Evolutionary conservation across 2,888 invertebrate species (phyloP).

Genomic region (Beris morrisii): DNA sequence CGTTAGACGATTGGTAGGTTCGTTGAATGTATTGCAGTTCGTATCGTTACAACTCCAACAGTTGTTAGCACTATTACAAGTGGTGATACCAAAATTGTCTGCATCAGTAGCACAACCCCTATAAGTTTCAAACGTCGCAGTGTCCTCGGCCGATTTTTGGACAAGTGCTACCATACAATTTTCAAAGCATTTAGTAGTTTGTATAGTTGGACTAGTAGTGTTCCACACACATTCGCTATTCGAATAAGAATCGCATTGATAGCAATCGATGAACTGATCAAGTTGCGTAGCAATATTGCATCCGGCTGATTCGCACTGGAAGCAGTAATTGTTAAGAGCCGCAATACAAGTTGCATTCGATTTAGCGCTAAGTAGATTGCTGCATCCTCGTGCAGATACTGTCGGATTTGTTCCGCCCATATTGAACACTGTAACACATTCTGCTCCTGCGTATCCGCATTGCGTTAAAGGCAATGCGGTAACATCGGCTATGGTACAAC

Average conservation of each 20-base stretch:
- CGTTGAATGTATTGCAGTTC: slow-evolving; percentile 12
- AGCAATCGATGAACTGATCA: slow-evolving; percentile 15
- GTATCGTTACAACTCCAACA: slow-evolving; percentile 13
- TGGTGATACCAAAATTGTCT: background rate
- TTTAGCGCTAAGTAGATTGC: slow-evolving; percentile 6
- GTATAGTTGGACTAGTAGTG: background rate
- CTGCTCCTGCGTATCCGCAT: slow-evolving; percentile 7
- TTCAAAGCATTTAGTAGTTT: background rate
- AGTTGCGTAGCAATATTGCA: slow-evolving; percentile 14
- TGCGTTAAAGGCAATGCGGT: background rate
- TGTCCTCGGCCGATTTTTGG: slow-evolving; percentile 12
- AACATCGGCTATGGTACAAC: background rate
- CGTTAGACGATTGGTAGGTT: slow-evolving; percentile 8
- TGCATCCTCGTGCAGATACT: slow-evolving; percentile 19
- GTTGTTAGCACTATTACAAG: background rate
- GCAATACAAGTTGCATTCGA: slow-evolving; percentile 18
- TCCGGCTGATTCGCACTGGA: slow-evolving; percentile 3
- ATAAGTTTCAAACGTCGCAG: slow-evolving; percentile 18
- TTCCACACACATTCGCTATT: slow-evolving; percentile 30
- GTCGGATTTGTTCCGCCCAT: background rate
- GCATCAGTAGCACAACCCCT: slow-evolving; percentile 17
- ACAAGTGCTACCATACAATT: slow-evolving; percentile 22
- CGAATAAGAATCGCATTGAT: slow-evolving; percentile 23
- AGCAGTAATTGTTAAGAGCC: slow-evolving; percentile 10
- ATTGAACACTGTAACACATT: slow-evolving; percentile 17